Base-by-base conservation (phyloP, 2,113 vertebrate species). In the Eubucco bourcierii region DNA sequence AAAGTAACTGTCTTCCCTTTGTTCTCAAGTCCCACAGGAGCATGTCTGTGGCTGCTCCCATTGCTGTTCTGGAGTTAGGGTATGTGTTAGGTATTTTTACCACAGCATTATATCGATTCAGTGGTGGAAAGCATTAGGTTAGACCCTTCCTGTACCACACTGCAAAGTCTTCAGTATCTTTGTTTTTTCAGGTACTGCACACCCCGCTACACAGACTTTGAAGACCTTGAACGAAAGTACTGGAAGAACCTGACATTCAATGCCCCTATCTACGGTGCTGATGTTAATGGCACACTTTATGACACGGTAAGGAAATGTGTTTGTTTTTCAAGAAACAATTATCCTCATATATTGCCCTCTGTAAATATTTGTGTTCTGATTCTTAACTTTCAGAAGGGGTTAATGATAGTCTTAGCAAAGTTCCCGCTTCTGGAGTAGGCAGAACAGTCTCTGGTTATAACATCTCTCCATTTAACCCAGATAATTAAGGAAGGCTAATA, bases 241-340 rank as follows among this genome's bases (percentile, higher is more conserved):
- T 99, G 99, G 99, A 99, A 99, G 96, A 99, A 99, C 84, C 98
- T 99, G 52, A 99, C 99, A 0, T 99, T 99, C 80, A 99, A 99
- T 61, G 98, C 99, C 27, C 99, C 99, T 1, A 99, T 99, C 55
- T 99, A 99, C 1, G 99, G 99, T 10, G 99, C 99, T 31, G 99
- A 99, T 70, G 98, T 99, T 94, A 99, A 98, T 20, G 99, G 98
- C 79, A 99, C 98, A 0, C 98, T 99, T 5, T 99, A 99, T 15
- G 99, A 99, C 94, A 97, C 98, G 96, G 99, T 99, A 90, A 97
- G 95, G 21, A 31, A 74, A 58, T 31, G 11, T 7, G 6, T 77
- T 18, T 52, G 18, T 9, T 80, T 84, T 84, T 88, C 74, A 68
- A 13, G 65, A 72, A 71, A 44, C 10, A 0, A 53, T 83, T 93